Evolutionary conservation across 2,888 invertebrate genomes (phyloP).

Genomic region (Phaedon cochleariae): DNA sequence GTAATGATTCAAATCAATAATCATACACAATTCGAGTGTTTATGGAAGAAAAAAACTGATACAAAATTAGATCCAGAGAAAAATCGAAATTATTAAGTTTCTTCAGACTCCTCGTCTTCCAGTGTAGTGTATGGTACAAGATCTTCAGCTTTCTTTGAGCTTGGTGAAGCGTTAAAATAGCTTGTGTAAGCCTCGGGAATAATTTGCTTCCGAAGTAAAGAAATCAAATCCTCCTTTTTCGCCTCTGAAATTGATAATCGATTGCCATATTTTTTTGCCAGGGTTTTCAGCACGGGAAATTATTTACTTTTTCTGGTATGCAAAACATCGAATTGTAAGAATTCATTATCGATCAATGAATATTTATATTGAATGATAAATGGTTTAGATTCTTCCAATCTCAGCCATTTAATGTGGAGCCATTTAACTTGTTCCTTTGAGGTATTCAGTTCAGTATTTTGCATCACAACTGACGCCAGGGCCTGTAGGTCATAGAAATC

Average conservation of each 20-base stretch:
- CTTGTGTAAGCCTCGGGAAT: background rate
- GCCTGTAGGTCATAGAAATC: slow-evolving; percentile 20
- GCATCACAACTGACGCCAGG: background rate
- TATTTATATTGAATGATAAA: slow-evolving; percentile 9
- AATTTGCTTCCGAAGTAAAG: background rate
- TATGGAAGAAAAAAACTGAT: too few relatives aligned
- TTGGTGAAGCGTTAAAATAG: background rate
- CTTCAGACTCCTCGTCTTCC: background rate
- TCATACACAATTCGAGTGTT: too few relatives aligned
- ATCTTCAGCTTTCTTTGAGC: slow-evolving; percentile 1
- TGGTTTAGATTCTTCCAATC: background rate
- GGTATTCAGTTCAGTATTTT: too few relatives aligned
- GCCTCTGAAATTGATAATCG: slow-evolving; percentile 1
- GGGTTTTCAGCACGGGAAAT: background rate
- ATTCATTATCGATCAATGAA: slow-evolving; percentile 6
- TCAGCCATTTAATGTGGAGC: slow-evolving; percentile 8
- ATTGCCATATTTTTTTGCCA: background rate
- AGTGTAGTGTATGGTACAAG: slow-evolving; percentile 1
- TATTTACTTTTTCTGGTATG: background rate
- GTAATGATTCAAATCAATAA: too few relatives aligned
- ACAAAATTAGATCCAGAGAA: too few relatives aligned
- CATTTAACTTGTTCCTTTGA: slow-evolving; percentile 8
- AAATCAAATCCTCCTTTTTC: background rate
- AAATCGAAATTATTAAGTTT: too few relatives aligned
- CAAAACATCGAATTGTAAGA: background rate